Evolutionary conservation across 1,140 invertebrate species (phyloP).

Genomic region (Heliconius himera): DNA sequence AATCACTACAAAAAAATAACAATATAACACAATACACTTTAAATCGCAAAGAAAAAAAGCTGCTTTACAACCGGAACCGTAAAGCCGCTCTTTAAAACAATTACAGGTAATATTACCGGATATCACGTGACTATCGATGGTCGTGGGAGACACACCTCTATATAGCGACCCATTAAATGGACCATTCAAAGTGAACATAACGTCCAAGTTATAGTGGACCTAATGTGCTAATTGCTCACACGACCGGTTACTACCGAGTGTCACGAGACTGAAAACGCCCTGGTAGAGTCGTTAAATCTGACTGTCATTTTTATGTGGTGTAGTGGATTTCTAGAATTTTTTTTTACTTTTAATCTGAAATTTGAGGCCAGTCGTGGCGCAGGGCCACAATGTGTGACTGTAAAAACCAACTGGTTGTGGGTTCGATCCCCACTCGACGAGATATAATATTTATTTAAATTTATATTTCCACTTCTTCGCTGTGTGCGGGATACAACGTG

Average conservation of each 20-base stretch:
- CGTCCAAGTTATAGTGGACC: slow-evolving; percentile 7
- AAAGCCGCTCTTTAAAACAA: slow-evolving; percentile 10
- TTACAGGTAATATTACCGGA: slow-evolving; percentile 22
- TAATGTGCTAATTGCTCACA: slow-evolving; percentile 15
- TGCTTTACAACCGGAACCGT: background rate
- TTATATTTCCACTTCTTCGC: too few relatives aligned
- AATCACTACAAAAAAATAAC: background rate
- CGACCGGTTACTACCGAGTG: background rate
- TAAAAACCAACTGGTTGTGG: too few relatives aligned
- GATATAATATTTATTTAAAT: too few relatives aligned
- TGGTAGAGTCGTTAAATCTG: background rate
- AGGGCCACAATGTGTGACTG: too few relatives aligned
- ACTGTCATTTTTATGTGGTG: background rate
- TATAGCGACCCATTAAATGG: slow-evolving; percentile 10
- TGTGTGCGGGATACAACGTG: too few relatives aligned
- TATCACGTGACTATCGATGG: slow-evolving; percentile 26
- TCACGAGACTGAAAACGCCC: slow-evolving; percentile 12
- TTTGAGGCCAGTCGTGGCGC: too few relatives aligned
- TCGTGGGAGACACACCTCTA: slow-evolving; percentile 7
- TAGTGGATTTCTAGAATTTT: background rate
- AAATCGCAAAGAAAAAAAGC: slow-evolving; percentile 1
- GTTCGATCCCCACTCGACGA: too few relatives aligned
- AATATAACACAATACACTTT: background rate
- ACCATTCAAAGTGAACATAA: slow-evolving; percentile 11
- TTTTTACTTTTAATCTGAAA: too few relatives aligned